Evolutionary conservation across 2,888 invertebrate genomes (phyloP).

Genomic region (Aproaerema taeniolella): DNA sequence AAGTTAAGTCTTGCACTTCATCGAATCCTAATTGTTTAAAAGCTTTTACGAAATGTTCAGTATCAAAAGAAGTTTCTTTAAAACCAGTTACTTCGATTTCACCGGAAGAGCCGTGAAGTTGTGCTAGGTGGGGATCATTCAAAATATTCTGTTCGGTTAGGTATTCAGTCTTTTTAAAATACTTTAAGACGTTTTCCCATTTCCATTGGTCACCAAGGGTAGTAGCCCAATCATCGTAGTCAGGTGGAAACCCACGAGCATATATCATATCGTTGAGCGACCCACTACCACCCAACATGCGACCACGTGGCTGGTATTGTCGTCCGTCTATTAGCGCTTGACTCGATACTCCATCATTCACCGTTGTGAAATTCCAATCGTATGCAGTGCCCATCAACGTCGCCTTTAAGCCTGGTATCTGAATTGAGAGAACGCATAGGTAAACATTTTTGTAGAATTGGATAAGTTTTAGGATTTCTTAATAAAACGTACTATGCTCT

Average conservation of each 20-base stretch:
- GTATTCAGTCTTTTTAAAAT: constrained; percentile 55
- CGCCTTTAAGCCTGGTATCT: constrained; percentile 50
- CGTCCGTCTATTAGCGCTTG: constrained; percentile 41
- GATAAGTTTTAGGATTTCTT: not conserved
- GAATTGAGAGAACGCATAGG: not conserved
- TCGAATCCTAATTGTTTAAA: constrained; percentile 48
- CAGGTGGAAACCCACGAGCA: constrained; percentile 50
- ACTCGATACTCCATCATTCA: constrained; percentile 34
- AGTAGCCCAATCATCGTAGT: constrained; percentile 55
- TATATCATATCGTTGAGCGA: constrained; percentile 63
- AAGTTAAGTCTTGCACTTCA: constrained; percentile 55
- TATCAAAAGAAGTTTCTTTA: constrained; percentile 27
- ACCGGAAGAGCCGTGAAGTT: constrained; percentile 43
- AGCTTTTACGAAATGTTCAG: constrained; percentile 39
- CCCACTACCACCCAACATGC: constrained; percentile 56
- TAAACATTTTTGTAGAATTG: not conserved
- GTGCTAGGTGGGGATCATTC: constrained; percentile 36
- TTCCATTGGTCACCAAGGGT: constrained; percentile 33
- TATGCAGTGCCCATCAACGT: constrained; percentile 36
- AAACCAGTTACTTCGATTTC: constrained; percentile 52
- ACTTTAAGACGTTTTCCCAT: constrained; percentile 48
- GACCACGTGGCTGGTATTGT: constrained; percentile 50
- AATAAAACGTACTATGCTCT: constrained; percentile 1
- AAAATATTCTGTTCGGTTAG: constrained; percentile 50
- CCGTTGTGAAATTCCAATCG: constrained; percentile 61